Percentiles rank a stretch among this genome's conserved stretches.
These are phyloP conservation scores for Pelodiscus sinensis DNA, from an alignment of 2,113 vertebrate genomes.

Conservation along the genomic window DNA sequence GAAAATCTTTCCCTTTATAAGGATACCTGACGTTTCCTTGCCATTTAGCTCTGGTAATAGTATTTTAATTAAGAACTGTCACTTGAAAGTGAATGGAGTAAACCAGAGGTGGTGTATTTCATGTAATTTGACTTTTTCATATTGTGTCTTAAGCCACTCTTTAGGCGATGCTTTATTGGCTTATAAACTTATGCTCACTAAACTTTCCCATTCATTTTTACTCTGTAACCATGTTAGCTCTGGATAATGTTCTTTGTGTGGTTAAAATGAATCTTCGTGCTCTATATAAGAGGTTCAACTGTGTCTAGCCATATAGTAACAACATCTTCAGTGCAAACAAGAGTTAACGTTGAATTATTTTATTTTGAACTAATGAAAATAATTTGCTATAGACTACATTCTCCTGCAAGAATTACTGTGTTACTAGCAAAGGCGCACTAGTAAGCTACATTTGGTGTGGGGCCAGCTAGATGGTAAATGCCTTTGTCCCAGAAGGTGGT, in stretches of 20 bases:
- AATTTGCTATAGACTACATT: neutral
- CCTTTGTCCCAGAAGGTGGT: too few relatives aligned
- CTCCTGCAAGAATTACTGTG: neutral
- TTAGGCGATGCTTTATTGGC: neutral
- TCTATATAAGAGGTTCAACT: neutral
- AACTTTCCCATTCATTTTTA: neutral
- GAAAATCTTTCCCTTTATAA: neutral
- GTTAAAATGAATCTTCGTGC: neutral
- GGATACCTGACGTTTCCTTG: neutral
- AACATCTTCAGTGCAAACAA: neutral
- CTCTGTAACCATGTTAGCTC: neutral
- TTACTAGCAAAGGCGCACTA: too few relatives aligned
- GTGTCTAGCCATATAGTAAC: neutral
- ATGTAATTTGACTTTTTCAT: neutral
- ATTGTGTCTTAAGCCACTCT: neutral
- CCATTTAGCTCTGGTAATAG: neutral
- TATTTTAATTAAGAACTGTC: neutral
- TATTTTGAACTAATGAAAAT: neutral
- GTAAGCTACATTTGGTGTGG: too few relatives aligned
- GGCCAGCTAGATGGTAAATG: too few relatives aligned
- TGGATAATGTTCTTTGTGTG: neutral
- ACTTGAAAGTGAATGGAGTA: neutral
- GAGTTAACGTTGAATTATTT: neutral
- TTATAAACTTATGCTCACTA: neutral
- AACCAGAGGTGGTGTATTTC: fast-evolving